A percentile compares a stretch with the other conserved stretches of the same genome.
These are phyloP conservation scores for Dicentrarchus labrax DNA, from an alignment of 2,113 vertebrate species.

Conservation along the genomic window DNA sequence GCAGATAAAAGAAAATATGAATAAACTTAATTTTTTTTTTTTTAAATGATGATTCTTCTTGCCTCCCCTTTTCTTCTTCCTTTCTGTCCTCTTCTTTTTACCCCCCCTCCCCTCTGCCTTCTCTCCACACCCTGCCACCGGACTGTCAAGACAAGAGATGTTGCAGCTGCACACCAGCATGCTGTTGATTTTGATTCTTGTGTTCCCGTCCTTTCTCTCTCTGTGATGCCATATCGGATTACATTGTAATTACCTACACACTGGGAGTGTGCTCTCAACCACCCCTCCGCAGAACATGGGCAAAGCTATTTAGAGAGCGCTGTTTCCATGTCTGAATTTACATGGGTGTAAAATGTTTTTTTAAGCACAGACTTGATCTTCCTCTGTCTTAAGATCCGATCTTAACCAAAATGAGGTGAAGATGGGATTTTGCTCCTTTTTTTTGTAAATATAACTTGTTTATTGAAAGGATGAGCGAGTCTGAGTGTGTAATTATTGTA, in stretches of 20 bases:
- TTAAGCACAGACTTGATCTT: constrained; percentile 50
- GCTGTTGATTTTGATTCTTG: constrained; percentile 49
- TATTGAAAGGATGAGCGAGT: constrained; percentile 60
- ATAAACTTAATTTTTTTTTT: constrained; percentile 52
- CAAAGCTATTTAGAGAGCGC: constrained; percentile 49
- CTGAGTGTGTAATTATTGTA: constrained; percentile 34
- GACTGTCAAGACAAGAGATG: constrained; percentile 59
- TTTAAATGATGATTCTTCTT: constrained; percentile 39
- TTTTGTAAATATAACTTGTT: constrained; percentile 79
- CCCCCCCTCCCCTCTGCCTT: neutral
- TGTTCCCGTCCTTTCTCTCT: constrained; percentile 43
- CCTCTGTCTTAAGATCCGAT: constrained; percentile 32
- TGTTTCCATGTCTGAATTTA: constrained; percentile 58
- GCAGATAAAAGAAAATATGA: constrained; percentile 39
- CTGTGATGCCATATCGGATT: constrained; percentile 74
- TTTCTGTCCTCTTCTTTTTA: constrained; percentile 16
- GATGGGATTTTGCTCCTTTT: constrained; percentile 37
- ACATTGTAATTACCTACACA: constrained; percentile 72
- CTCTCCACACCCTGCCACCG: constrained; percentile 24
- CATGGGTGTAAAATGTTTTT: constrained; percentile 59
- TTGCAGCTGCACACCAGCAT: constrained; percentile 70
- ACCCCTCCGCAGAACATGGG: constrained; percentile 46
- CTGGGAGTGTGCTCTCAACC: constrained; percentile 37
- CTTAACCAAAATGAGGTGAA: constrained; percentile 39
- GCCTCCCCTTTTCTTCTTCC: constrained; percentile 22